Conservation (phyloP, 2,888 invertebrate genomes). For the Machimus rusticus region DNA sequence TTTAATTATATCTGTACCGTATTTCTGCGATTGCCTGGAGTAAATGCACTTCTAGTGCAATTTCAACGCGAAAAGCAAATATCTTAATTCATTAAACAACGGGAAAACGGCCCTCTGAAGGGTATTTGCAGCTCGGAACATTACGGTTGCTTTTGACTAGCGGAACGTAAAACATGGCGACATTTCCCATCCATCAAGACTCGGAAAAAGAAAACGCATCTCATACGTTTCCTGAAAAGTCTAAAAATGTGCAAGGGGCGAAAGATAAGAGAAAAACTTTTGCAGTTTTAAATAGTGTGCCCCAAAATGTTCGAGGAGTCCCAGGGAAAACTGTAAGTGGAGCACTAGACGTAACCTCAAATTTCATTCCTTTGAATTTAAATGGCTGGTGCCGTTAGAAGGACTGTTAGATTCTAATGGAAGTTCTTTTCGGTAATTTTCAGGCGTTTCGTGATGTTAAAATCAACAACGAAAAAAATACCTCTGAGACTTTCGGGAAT, state of each 20-base stretch:
- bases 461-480: conserved; percentile 50
- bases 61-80: neutral
- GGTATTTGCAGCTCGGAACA: neutral
- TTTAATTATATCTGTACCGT: neutral
- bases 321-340: conserved; percentile 58
- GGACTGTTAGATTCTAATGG: conserved; percentile 2
- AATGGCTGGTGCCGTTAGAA: neutral
- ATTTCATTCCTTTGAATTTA: neutral
- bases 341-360: conserved; percentile 48
- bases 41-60: neutral
- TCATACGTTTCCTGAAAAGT: conserved; percentile 14
- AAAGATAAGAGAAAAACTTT: conserved; percentile 50
- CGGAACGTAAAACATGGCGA: conserved; percentile 68
- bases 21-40: neutral
- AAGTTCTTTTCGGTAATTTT: neutral
- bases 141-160: neutral
- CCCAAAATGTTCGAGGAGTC: conserved; percentile 19
- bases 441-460: conserved; percentile 55
- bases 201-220: conserved; percentile 72
- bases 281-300: conserved; percentile 49
- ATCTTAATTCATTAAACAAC: neutral
- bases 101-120: neutral
- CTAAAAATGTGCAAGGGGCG: neutral
- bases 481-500: conserved; percentile 52
- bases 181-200: conserved; percentile 79